phyloP scores from a whole-genome alignment of 2,888 invertebrate genomes.

The Chaitophorus viminalis region DNA sequence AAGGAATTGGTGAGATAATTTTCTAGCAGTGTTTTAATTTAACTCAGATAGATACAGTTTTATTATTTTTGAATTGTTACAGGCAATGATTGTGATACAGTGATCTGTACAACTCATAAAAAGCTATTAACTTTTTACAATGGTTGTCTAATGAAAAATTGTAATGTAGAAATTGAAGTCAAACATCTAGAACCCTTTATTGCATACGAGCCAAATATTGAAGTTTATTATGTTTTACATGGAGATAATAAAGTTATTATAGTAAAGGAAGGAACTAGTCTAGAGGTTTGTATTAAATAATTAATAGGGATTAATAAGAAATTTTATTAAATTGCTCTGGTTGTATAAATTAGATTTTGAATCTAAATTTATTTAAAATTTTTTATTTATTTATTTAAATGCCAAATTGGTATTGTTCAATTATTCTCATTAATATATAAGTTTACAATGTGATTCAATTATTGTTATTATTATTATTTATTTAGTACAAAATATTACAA shows the following conservation, averaged over 20 bases:
- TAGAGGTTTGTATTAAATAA: constrained; percentile 17
- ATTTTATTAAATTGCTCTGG: too few species aligned
- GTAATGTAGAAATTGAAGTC: constrained; percentile 16
- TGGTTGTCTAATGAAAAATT: constrained; percentile 33
- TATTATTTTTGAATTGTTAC: neutral
- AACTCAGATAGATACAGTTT: neutral
- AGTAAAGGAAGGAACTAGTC: constrained; percentile 30
- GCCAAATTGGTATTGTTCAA: too few species aligned
- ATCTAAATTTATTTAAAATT: too few species aligned
- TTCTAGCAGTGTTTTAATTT: neutral
- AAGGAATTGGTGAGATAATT: constrained; percentile 24
- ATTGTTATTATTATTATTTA: too few species aligned
- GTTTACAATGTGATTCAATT: too few species aligned
- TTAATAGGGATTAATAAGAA: neutral
- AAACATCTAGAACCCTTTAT: constrained; percentile 50
- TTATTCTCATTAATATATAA: too few species aligned
- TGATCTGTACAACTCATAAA: constrained; percentile 47
- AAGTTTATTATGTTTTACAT: constrained; percentile 48
- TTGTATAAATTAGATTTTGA: too few species aligned
- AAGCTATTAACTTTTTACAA: constrained; percentile 35
- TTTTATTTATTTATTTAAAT: too few species aligned
- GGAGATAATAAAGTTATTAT: constrained; percentile 53
- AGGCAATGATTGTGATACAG: constrained; percentile 29
- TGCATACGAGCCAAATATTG: constrained; percentile 17
- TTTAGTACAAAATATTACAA: too few species aligned